Evolutionary conservation across 37 sponge, comb jelly and placozoan genomes (phyloP).

Genomic region (Chondrosia reniformis): DNA sequence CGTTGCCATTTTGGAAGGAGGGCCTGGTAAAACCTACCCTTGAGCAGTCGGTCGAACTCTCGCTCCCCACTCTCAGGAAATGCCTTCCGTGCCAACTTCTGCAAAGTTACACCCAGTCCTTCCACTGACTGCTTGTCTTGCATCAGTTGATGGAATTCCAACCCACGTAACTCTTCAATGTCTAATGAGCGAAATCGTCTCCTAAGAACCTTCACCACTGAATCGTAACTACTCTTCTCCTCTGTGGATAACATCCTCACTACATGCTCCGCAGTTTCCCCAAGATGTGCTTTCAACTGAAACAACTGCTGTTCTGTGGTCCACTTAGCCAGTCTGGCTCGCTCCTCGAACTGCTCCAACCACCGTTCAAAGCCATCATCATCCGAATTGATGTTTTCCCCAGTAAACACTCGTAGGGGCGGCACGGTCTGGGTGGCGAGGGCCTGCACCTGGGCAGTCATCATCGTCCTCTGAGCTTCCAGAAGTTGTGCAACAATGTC

Average conservation of each 20-base stretch:
- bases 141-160: conserved; percentile 32
- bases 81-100: conserved; percentile 20
- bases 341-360: conserved; percentile 29
- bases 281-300: conserved; percentile 21
- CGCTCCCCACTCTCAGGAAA: not conserved
- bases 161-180: conserved; percentile 28
- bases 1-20: conserved; percentile 6
- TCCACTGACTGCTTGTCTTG: conserved; percentile 19
- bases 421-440: conserved; percentile 1
- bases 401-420: conserved; percentile 11
- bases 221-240: not conserved
- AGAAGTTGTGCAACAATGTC: not conserved
- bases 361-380: conserved; percentile 28
- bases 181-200: conserved; percentile 19
- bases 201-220: not conserved
- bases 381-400: conserved; percentile 1
- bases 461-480: not conserved
- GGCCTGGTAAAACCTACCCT: conserved; percentile 14
- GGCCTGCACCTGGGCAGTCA: conserved; percentile 2
- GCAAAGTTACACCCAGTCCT: not conserved
- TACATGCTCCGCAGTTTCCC: conserved; percentile 20
- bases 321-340: conserved; percentile 20
- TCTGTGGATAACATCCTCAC: conserved; percentile 1
- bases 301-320: conserved; percentile 13
- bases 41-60: conserved; percentile 23